Base-by-base conservation (phyloP, 2,113 vertebrate genomes). In the Pteruthius melanotis region DNA sequence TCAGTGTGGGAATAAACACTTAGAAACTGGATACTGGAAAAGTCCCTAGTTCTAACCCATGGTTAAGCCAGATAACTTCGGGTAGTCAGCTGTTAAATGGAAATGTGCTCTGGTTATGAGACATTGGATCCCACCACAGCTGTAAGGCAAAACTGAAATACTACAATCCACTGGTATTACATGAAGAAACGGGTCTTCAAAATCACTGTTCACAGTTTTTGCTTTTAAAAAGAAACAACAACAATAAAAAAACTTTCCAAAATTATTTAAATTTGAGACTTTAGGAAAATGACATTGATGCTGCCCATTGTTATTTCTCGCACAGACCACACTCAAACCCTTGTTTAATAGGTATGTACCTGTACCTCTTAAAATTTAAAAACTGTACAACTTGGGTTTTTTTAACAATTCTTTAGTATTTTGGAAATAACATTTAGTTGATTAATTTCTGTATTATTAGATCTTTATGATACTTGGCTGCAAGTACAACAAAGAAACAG, bases 301-400 rank as follows among this genome's bases (percentile, higher is more conserved):
- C 5, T 79, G 11, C 15, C 26, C 9, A 6, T 49, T 61, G 3
- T 44, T 63, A 4, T 19, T 8, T 64, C 54, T 44, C 47, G 4
- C 23, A 56, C 5, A 79, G 8, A 61, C 13, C 8, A 16, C 42
- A 49, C 10, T 61, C 42, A 77, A 74, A 69, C 7, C 7, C 14
- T 56, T 44, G 9, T 4, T 70, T 69, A 52, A 20, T 27, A 9
- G 10, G 6, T 31, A n/a, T 60, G 4, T 28, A 23, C 10, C 37
- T 60, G 4, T 28, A 23, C 10, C 37, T 49, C 60, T 53, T 60
- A 37, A 50, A 31, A 84, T 56, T 27, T 49, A 49, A 80, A 87
- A 79, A 44, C 8, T 74, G 1, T 53, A 31, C 12, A 33, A 44
- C 9, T 33, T 81, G 5, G 11, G 1, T 0, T 3, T 7, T 72